Evolutionary conservation across 2,888 invertebrate species (phyloP).

Genomic region (Oxyscelio sp.): DNA sequence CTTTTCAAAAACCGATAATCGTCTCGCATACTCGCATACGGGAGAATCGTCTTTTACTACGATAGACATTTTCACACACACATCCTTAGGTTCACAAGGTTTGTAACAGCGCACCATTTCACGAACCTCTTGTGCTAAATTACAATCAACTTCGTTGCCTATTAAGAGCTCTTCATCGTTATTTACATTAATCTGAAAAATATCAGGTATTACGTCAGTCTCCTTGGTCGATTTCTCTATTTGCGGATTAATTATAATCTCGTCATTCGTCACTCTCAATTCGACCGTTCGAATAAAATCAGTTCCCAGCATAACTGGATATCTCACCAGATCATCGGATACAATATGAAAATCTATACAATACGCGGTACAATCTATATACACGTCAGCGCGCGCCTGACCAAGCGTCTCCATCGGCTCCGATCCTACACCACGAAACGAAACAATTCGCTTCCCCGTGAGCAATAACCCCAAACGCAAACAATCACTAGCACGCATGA

Average conservation of each 20-base stretch:
- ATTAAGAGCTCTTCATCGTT: too few relatives aligned
- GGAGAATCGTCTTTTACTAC: conserved; percentile 67
- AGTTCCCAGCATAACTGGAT: conserved; percentile 16
- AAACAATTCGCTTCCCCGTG: too few relatives aligned
- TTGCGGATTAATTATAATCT: conserved; percentile 3
- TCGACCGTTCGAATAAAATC: conserved; percentile 14
- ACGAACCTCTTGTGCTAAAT: conserved; percentile 26
- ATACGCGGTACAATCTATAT: conserved; percentile 30
- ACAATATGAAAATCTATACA: conserved; percentile 38
- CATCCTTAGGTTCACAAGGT: conserved; percentile 29
- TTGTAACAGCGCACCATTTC: conserved; percentile 41
- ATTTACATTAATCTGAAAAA: too few relatives aligned
- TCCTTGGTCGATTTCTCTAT: too few relatives aligned
- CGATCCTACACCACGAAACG: conserved; percentile 28
- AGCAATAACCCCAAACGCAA: too few relatives aligned
- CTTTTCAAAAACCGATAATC: conserved; percentile 50
- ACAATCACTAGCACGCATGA: conserved; percentile 20
- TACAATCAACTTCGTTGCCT: too few relatives aligned
- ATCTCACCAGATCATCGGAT: conserved; percentile 15
- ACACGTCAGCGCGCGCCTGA: not conserved
- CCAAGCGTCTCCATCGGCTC: conserved; percentile 4
- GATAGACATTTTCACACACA: conserved; percentile 51
- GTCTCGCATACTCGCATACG: conserved; percentile 49
- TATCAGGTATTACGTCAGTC: conserved; percentile 20
- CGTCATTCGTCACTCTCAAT: conserved; percentile 1